phyloP scores from a whole-genome alignment of 2,888 invertebrate genomes.

The Melolontha melolontha region DNA sequence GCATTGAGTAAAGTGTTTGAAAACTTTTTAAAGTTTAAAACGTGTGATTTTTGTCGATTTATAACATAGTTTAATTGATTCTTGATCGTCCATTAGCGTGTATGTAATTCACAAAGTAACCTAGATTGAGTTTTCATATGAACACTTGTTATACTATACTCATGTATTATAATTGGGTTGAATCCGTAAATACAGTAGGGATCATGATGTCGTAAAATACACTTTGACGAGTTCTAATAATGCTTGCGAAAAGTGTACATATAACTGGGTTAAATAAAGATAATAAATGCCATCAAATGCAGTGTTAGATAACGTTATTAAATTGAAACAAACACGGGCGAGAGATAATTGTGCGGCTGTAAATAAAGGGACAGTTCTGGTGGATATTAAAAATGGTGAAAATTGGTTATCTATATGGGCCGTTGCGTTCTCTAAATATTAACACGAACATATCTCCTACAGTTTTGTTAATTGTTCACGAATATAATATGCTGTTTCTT shows the following conservation, averaged over 20 bases:
- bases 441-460: neutral
- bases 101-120: no score
- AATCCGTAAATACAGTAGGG: neutral
- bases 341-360: neutral
- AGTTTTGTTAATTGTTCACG: neutral
- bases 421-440: neutral
- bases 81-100: no score
- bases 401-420: conserved; percentile 5
- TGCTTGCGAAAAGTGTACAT: conserved; percentile 11
- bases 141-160: no score
- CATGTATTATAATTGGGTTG: no score
- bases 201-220: neutral
- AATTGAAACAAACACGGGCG: neutral
- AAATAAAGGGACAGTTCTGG: neutral
- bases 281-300: neutral
- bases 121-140: no score
- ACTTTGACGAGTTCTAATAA: conserved; percentile 3
- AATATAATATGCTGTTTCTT: no score
- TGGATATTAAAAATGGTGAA: neutral
- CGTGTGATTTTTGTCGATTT: no score
- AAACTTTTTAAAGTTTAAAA: no score
- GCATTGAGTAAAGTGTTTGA: no score
- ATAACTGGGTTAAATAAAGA: conserved; percentile 7
- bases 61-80: no score
- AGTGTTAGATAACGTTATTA: neutral